Base-by-base conservation (phyloP, 1,140 invertebrate genomes). In the Potamilus streckersoni region DNA sequence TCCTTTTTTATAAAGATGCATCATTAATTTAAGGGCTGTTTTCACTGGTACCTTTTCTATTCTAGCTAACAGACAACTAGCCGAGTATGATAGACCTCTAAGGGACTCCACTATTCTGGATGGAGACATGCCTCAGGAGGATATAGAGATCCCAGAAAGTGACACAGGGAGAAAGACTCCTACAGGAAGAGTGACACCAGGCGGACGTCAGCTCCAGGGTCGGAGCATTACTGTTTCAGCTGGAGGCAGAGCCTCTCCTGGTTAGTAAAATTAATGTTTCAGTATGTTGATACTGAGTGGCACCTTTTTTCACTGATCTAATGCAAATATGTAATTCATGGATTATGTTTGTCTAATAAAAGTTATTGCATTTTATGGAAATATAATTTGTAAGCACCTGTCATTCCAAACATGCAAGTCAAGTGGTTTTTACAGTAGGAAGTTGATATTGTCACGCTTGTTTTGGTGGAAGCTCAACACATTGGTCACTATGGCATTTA, bases 171-270 rank as follows among this genome's bases (percentile, higher is more conserved):
- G 58, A 19, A 16, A 31, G 58, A 62, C 75, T 15, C 63, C 74
- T 15, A 66, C 57, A 69, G 74, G 82, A 71, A 69, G 83, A 75
- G 57, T 79, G 57, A 57, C 76, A 57, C 71, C 73, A 60, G 69
- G 76, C 19, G 64, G 72, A 5, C 49, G 76, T 20, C 73, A 73
- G n/a, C 31, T 65, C 19, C 69, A 76, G 55, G 59, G 20, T 2
- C 73, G 67, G 31, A 68, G 67, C 27, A 73, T 71, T 72, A 49
- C 38, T 49, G 74, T 71, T 66, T 64, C 15, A 64, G 76, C 73
- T 67, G 75, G 69, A 61, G 75, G 57, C 27, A 72, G 75, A 49
- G 49, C 74, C 19, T 15, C 75, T 17, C 38, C 38, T 49, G 38
- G 38, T 49, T 49, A 49, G 38, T 49, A 49, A 49, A 49, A 49